Conservation (phyloP, 2,113 vertebrate species). For the Solenodon paradoxus region DNA sequence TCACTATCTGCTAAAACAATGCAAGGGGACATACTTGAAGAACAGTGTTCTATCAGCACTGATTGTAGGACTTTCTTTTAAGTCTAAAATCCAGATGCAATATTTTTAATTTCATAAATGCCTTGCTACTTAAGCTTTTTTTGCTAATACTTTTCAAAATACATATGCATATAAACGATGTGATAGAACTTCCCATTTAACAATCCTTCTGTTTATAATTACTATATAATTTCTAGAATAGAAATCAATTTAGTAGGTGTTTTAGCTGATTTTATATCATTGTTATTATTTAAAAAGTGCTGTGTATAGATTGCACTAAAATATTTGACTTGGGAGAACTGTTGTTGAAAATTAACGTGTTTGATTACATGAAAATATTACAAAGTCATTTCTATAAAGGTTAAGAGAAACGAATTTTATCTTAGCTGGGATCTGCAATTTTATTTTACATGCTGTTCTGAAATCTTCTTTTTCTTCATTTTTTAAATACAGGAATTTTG, state of each 20-base stretch:
- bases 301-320: slow-evolving; percentile 50
- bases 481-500: slow-evolving; percentile 71
- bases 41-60: not conserved
- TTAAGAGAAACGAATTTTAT: slow-evolving; percentile 71
- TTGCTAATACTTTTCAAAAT: slow-evolving; percentile 42
- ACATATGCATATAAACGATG: not conserved
- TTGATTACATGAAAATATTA: slow-evolving; percentile 55
- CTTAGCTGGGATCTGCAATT: slow-evolving; percentile 75
- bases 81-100: not conserved
- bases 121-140: not conserved
- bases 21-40: not conserved
- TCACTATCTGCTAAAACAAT: not conserved
- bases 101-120: slow-evolving; percentile 41
- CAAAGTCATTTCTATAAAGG: slow-evolving; percentile 67
- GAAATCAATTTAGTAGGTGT: slow-evolving; percentile 41
- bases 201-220: slow-evolving; percentile 54
- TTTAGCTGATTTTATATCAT: slow-evolving; percentile 26
- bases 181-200: slow-evolving; percentile 52
- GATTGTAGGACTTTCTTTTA: not conserved
- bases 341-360: slow-evolving; percentile 72
- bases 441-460: slow-evolving; percentile 68
- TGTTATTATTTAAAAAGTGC: slow-evolving; percentile 48
- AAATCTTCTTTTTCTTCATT: slow-evolving; percentile 37
- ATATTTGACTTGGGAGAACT: slow-evolving; percentile 50
- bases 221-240: slow-evolving; percentile 48